Base-by-base conservation (phyloP, 2,797 vertebrate species). In the Rhabdophis nuchalis region DNA sequence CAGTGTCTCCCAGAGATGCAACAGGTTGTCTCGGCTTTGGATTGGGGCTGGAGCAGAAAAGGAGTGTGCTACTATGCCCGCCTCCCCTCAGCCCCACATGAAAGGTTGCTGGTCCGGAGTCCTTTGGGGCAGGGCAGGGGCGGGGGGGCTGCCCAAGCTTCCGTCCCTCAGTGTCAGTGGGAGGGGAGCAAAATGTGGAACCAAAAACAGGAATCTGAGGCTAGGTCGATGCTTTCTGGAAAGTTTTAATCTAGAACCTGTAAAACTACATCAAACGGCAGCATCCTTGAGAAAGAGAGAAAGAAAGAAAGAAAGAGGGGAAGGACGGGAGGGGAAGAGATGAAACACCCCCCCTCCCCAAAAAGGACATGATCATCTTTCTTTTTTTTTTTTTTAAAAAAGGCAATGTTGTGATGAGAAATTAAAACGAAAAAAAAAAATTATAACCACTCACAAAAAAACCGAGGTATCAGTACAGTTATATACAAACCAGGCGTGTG, bases 211-310 rank as follows among this genome's bases (percentile, higher is more conserved):
- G 86, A 93, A 85, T 20, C 64, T 25, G 61, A 88, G 14, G 86
- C 57, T 57, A 88, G 50, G 68, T 27, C 6, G 23, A 29, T 56
- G 90, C 94, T 94, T 94, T 92, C 91, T 94, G 91, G 93, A 94
- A 94, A 94, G 93, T 82, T 94, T 94, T 94, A 94, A 94, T 94
- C 93, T 92, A 93, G 90, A 94, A 93, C 94, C 93, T 94, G 94
- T 92, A 93, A 94, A 94, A 93, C 93, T 91, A 90, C 91, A 87
- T 92, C 85, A 58, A 93, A 93, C 36, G 92, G 92, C 87, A 89
- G 89, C 90, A 53, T 86, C 92, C 92, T 61, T 85, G 36, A 32
- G 61, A 52, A 72, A 77, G 57, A n/a, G 23, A 36, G 20, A 52
- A 29, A 56, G 29, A 25, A 6, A 57, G 32, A 13, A 2, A 58